Percentiles rank a stretch among this genome's conserved stretches.
Evolutionary conservation across 2,888 invertebrate species (phyloP).

Genomic region (Drosophila anceps): DNA sequence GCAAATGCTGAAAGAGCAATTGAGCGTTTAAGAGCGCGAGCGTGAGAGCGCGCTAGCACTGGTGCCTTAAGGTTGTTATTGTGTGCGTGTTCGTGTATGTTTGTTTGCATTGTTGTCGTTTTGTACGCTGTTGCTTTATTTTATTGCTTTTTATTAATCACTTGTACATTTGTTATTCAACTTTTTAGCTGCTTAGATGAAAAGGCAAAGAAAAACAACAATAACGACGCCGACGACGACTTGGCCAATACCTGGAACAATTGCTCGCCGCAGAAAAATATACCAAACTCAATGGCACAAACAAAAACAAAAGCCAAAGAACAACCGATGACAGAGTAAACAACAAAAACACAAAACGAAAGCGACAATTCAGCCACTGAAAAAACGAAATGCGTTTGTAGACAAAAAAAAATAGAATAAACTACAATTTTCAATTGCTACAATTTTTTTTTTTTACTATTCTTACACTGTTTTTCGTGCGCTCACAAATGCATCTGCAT

Average conservation of each 20-base stretch:
- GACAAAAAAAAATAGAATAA: conserved; percentile 16
- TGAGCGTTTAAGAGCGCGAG: background rate
- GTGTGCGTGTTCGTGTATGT: conserved; percentile 28
- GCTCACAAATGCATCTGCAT: conserved; percentile 12
- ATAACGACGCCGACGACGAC: background rate
- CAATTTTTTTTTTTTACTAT: conserved; percentile 57
- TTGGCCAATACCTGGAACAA: conserved; percentile 30
- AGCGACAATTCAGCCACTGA: conserved; percentile 4
- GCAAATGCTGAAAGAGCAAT: conserved; percentile 11
- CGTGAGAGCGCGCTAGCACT: background rate
- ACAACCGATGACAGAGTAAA: conserved; percentile 22
- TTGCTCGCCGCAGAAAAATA: conserved; percentile 28
- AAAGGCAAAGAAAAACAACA: conserved; percentile 6
- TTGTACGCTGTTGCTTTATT: conserved; percentile 20
- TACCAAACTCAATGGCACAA: conserved; percentile 36
- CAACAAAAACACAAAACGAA: conserved; percentile 7
- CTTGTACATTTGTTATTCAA: conserved; percentile 54
- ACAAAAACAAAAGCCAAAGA: conserved; percentile 11
- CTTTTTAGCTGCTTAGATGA: conserved; percentile 34
- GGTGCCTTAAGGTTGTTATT: conserved; percentile 16
- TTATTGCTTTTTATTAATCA: conserved; percentile 40
- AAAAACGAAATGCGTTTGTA: background rate
- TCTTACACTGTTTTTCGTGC: conserved; percentile 46
- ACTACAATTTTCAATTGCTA: conserved; percentile 42
- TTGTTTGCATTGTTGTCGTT: conserved; percentile 36